Evolutionary conservation across 2,113 vertebrate species (phyloP), one percentile per base, ranked within the genome.

Genomic region (Lota lota): DNA sequence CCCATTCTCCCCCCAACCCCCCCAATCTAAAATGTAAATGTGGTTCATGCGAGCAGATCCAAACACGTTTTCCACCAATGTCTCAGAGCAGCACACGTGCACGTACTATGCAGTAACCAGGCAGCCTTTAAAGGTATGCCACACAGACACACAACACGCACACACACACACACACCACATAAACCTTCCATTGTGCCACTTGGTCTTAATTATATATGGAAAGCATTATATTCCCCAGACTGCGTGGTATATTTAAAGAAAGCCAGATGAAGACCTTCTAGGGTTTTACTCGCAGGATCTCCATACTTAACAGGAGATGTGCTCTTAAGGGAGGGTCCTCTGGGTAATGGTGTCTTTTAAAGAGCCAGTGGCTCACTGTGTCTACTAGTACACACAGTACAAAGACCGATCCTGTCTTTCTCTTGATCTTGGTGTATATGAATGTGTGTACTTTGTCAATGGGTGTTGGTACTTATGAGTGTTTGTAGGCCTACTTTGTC

Each of bases 171-270:
- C 4, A 33, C 28, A 33, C 84, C 80, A 73, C 72, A 83, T 65
- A 75, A 79, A 83, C 53, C 81, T 82, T 80, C 82, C 5, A 78
- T 83, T 69, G 33, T 68, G 63, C 63, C 47, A 76, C 75, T 82
- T 77, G n/a, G 21, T 80, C 80, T 90, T 91, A 90, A 90, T 90
- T 90, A 90, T 88, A 87, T 90, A 88, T 81, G 84, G 82, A 86
- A 83, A 65, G 66, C 83, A 82, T 87, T 82, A 79, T 84, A 88
- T 88, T 90, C 87, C 88, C 89, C 68, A 68, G 89, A 82, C 65
- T 22, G 64, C 28, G 51, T 12, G 1, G 76, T 85, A 79, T 88
- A 90, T 90, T 89, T 91, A 90, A 90, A 83, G 87, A 81, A 87
- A 81, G 7, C n/a, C 17, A 50, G 54, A 54, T 57, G 81, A 69